Conservation (phyloP, 2,113 vertebrate genomes). For the Melozone crissalis region DNA sequence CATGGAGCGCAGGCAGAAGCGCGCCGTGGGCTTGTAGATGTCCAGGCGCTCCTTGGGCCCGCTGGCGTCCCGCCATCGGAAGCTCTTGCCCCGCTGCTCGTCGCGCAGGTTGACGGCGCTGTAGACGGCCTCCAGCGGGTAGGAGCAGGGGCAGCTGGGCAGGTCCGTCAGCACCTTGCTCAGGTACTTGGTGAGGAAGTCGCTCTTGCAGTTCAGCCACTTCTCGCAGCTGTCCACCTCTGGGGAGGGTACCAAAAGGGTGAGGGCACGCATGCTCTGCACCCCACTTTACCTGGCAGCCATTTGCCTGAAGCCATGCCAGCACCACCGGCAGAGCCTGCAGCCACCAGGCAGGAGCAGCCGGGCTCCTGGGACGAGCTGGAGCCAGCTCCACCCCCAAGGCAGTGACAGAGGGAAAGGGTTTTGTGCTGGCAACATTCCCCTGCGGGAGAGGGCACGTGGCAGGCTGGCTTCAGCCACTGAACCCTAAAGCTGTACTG, state of each 20-base stretch:
- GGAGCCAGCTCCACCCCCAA: neutral
- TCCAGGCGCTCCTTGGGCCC: conserved; percentile 86
- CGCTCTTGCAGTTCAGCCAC: conserved; percentile 92
- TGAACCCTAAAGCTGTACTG: neutral
- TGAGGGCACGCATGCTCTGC: neutral
- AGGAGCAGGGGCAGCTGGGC: conserved; percentile 90
- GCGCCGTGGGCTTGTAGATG: conserved; percentile 88
- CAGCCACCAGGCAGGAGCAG: neutral
- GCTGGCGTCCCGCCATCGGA: conserved; percentile 88
- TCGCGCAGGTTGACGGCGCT: conserved; percentile 82
- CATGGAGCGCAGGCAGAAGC: conserved; percentile 87
- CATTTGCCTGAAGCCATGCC: neutral
- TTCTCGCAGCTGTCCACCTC: conserved; percentile 94
- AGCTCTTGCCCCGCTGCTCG: conserved; percentile 73
- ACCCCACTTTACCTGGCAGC: neutral
- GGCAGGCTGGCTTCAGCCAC: neutral
- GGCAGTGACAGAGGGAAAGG: neutral
- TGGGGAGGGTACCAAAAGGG: conserved; percentile 22
- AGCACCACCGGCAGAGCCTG: neutral
- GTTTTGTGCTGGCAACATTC: neutral
- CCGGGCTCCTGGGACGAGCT: neutral
- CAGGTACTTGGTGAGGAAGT: conserved; percentile 88
- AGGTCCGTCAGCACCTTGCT: conserved; percentile 84
- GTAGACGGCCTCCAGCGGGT: conserved; percentile 81
- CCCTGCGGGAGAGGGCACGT: accelerated